phyloP scores from a whole-genome alignment of 2,888 invertebrate genomes.

The Amiota mariae region DNA sequence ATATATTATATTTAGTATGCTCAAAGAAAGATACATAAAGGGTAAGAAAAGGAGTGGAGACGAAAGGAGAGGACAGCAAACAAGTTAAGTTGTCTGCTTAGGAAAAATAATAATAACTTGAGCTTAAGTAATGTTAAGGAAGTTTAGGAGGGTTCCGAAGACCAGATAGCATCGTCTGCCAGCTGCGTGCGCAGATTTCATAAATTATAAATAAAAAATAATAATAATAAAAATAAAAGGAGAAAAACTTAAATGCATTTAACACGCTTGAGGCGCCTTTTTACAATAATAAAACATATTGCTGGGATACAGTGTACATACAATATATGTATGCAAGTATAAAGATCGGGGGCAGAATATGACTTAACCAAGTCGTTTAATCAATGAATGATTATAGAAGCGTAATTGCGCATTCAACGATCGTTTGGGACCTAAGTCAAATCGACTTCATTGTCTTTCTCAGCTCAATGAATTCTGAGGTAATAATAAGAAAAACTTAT shows the following conservation, averaged over 20 bases:
- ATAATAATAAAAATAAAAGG: background rate
- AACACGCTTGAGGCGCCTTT: too few relatives aligned
- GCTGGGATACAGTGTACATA: too few relatives aligned
- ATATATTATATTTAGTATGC: background rate
- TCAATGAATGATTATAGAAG: conserved; percentile 7
- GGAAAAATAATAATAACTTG: background rate
- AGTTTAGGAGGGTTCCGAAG: too few relatives aligned
- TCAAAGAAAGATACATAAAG: background rate
- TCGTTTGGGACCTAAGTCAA: background rate
- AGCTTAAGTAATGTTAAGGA: background rate
- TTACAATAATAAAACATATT: too few relatives aligned
- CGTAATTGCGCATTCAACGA: background rate
- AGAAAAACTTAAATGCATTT: too few relatives aligned
- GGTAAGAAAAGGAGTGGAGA: too few relatives aligned
- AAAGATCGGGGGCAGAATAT: background rate
- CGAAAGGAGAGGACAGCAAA: background rate
- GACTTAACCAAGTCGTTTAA: conserved; percentile 34
- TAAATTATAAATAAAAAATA: conserved; percentile 34
- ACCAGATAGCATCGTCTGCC: conserved; percentile 3
- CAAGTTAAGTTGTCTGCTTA: conserved; percentile 1
- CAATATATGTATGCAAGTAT: too few relatives aligned
- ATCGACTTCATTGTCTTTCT: background rate
- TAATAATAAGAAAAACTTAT: background rate
- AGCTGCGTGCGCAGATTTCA: conserved; percentile 34
- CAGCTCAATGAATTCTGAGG: conserved; percentile 12